Percentiles rank a stretch among this genome's conserved stretches.
phyloP scores from a whole-genome alignment of 1,140 invertebrate genomes.

The Battus philenor region DNA sequence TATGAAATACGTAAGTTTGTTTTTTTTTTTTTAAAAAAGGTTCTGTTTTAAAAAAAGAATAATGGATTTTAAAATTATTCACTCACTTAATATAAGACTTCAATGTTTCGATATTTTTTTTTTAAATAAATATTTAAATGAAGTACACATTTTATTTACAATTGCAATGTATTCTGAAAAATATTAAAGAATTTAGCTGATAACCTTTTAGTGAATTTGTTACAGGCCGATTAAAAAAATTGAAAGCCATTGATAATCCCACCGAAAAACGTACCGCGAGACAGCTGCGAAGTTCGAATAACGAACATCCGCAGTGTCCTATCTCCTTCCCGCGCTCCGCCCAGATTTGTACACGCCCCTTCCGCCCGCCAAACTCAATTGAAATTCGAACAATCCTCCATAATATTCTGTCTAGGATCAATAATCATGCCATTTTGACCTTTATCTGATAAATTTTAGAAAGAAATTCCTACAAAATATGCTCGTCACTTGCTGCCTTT shows the following conservation, averaged over 20 bases:
- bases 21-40: too few relatives aligned
- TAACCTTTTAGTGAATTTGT: too few relatives aligned
- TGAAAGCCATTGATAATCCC: slow-evolving; percentile 12
- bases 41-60: too few relatives aligned
- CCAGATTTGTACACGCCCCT: slow-evolving; percentile 53
- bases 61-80: too few relatives aligned
- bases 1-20: too few relatives aligned
- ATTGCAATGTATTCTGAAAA: too few relatives aligned
- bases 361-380: slow-evolving; percentile 58
- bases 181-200: too few relatives aligned
- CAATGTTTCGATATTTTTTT: too few relatives aligned
- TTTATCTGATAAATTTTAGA: slow-evolving; percentile 20
- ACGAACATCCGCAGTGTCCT: slow-evolving; percentile 53
- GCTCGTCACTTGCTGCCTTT: neutral
- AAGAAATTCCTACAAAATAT: slow-evolving; percentile 2
- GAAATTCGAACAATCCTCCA: slow-evolving; percentile 48
- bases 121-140: too few relatives aligned
- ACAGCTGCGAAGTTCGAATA: slow-evolving; percentile 56
- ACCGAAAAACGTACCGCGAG: slow-evolving; percentile 19
- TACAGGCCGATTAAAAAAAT: too few relatives aligned
- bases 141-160: too few relatives aligned
- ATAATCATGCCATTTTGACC: slow-evolving; percentile 18
- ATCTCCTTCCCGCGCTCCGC: slow-evolving; percentile 59
- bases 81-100: too few relatives aligned
- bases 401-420: slow-evolving; percentile 28